Percentiles rank a stretch among this genome's conserved stretches.
Evolutionary conservation across 2,113 vertebrate species (phyloP).

Genomic region (Megalops atlanticus): DNA sequence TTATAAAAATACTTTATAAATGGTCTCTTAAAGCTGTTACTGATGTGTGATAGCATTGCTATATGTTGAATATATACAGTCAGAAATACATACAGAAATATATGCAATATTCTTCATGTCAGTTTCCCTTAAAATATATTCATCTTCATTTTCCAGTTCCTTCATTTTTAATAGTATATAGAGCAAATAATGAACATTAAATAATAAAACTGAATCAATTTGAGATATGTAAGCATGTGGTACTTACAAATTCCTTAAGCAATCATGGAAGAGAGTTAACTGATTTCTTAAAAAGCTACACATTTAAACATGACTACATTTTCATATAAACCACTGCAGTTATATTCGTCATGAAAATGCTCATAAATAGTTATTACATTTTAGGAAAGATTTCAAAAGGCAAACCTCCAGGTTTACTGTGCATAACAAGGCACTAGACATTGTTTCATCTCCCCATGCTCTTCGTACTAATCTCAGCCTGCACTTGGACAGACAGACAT

Average conservation of each 20-base stretch:
- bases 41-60: neutral
- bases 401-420: neutral
- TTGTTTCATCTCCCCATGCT: neutral
- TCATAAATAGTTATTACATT: neutral
- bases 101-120: slow-evolving; percentile 53
- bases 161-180: slow-evolving; percentile 41
- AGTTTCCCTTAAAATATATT: slow-evolving; percentile 46
- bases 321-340: neutral
- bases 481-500: neutral
- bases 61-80: slow-evolving; percentile 26
- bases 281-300: neutral
- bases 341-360: neutral
- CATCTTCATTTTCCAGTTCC: slow-evolving; percentile 35
- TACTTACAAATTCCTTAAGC: neutral
- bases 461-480: neutral
- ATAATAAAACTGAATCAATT: neutral
- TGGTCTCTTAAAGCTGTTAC: neutral
- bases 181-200: slow-evolving; percentile 13
- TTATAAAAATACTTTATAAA: neutral
- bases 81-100: slow-evolving; percentile 55
- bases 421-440: neutral
- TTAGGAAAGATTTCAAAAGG: neutral
- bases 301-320: neutral
- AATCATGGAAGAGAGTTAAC: neutral
- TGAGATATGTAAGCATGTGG: neutral